A percentile compares a stretch with the other conserved stretches of the same genome.
Conservation (phyloP, 2,113 vertebrate species). For the Murina feae region DNA sequence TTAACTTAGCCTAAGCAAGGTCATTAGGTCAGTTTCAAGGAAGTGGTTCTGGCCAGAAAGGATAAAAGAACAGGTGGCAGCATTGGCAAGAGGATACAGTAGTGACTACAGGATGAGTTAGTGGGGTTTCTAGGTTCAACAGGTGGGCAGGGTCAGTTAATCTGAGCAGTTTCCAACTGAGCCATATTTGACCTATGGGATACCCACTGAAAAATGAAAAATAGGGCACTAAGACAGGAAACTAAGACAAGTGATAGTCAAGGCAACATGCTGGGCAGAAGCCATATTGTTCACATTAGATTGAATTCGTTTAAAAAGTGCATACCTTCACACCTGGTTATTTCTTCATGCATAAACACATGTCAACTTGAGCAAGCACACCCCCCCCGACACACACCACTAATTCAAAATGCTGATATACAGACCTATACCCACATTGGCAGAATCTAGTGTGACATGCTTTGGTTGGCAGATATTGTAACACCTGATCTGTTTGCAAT, state of each 20-base stretch:
- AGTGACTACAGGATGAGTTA: background rate
- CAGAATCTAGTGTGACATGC: background rate
- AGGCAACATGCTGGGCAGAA: background rate
- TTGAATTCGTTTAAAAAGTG: constrained; percentile 1
- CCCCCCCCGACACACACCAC: background rate
- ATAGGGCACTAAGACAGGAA: background rate
- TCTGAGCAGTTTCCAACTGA: background rate
- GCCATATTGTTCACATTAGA: background rate
- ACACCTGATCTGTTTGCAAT: background rate
- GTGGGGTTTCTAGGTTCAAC: background rate
- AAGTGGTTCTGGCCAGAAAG: constrained; percentile 33
- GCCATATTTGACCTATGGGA: background rate
- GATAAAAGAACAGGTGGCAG: constrained; percentile 50
- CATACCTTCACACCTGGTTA: background rate
- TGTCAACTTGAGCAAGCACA: background rate
- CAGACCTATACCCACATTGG: background rate
- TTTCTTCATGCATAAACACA: background rate
- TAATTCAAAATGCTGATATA: constrained; percentile 6
- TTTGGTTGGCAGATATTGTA: background rate
- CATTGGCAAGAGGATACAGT: constrained; percentile 11
- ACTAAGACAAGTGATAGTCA: background rate
- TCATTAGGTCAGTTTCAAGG: constrained; percentile 53
- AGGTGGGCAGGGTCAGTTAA: background rate
- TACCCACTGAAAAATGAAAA: background rate
- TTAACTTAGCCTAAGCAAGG: constrained; percentile 35